Conservation (phyloP, 2,113 vertebrate genomes). For the Arizona elegans region DNA sequence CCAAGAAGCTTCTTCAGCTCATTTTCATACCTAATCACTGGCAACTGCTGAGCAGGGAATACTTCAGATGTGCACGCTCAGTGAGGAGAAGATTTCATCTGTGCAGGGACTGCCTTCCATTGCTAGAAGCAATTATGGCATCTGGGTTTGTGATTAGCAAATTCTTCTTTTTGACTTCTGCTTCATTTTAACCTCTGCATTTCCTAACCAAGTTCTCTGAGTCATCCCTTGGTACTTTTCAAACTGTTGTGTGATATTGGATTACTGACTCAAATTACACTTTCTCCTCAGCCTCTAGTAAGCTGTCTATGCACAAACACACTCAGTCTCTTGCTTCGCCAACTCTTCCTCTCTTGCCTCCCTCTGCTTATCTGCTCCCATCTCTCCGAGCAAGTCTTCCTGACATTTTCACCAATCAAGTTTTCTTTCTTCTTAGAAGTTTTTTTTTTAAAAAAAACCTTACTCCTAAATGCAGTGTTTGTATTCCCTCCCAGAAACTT, state of each 20-base stretch:
- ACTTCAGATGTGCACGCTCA: background rate
- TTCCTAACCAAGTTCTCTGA: background rate
- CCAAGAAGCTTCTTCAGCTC: no score
- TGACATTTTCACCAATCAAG: background rate
- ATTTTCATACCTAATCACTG: background rate
- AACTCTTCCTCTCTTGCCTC: background rate
- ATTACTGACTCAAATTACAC: background rate
- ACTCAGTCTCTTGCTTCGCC: background rate
- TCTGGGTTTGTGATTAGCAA: background rate
- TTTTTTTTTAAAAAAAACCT: background rate
- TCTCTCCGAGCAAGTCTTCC: background rate
- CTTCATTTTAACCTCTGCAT: background rate
- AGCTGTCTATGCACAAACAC: background rate
- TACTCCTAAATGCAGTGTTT: background rate
- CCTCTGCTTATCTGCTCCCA: background rate
- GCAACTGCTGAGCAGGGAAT: background rate
- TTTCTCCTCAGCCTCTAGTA: background rate
- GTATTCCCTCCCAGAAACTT: background rate
- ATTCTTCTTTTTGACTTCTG: background rate
- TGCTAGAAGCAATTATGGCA: background rate
- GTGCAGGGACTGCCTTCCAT: background rate
- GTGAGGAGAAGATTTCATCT: background rate
- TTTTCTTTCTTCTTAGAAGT: background rate
- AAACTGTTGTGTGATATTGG: background rate
- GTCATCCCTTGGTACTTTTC: background rate